These are phyloP conservation scores for Amphiprion clarkii DNA, from an alignment of 2,797 vertebrate species.

Conservation along the genomic window DNA sequence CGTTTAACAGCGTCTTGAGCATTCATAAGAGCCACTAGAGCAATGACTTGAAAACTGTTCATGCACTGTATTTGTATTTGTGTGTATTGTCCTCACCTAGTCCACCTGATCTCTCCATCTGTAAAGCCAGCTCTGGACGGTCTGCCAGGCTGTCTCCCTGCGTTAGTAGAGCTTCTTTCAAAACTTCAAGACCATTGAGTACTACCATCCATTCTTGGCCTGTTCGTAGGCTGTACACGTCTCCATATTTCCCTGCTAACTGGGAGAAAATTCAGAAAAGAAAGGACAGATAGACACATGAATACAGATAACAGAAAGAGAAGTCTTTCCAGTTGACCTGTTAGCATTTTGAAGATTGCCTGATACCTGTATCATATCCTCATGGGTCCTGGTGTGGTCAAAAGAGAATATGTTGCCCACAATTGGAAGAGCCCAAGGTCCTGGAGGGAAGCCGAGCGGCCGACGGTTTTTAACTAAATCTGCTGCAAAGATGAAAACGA, in stretches of 20 bases:
- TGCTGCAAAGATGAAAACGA: slow-evolving; percentile 57
- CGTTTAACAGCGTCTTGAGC: too few species aligned
- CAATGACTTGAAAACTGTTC: background rate
- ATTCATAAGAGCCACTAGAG: too few species aligned
- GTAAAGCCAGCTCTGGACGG: slow-evolving; percentile 42
- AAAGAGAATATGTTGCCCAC: slow-evolving; percentile 48
- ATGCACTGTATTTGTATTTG: background rate
- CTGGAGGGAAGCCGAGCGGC: too few species aligned
- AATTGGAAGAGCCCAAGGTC: too few species aligned
- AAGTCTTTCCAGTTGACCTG: background rate
- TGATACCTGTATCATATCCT: slow-evolving; percentile 58
- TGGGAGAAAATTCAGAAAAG: slow-evolving; percentile 39
- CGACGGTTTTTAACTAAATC: slow-evolving; percentile 63
- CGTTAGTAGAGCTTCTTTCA: slow-evolving; percentile 85
- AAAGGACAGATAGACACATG: background rate
- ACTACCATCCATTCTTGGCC: slow-evolving; percentile 43
- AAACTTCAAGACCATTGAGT: slow-evolving; percentile 68
- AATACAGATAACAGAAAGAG: background rate
- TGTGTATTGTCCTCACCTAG: slow-evolving; percentile 68
- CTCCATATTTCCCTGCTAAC: slow-evolving; percentile 79
- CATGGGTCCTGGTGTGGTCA: slow-evolving; percentile 45
- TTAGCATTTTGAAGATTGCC: background rate
- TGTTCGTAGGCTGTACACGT: slow-evolving; percentile 63
- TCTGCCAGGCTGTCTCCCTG: slow-evolving; percentile 76
- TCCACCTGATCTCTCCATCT: accelerated